phyloP scores from a whole-genome alignment of 1,140 invertebrate species.

The Drosophila ironensis region DNA sequence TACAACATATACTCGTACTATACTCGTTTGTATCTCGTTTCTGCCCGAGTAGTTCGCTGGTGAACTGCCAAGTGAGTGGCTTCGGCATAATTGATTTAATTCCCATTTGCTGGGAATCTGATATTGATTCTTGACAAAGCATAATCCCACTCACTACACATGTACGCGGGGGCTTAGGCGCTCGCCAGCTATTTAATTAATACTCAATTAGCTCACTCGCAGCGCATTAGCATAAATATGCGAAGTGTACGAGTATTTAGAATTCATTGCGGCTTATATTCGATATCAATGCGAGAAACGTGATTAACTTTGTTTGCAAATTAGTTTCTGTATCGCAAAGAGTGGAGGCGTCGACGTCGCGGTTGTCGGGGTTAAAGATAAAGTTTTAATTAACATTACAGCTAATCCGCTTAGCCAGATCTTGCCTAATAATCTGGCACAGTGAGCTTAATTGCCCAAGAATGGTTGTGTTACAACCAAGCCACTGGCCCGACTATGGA shows the following conservation, averaged over 20 bases:
- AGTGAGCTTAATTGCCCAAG: conserved; percentile 42
- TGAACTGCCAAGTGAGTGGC: conserved; percentile 9
- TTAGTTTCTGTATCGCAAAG: conserved; percentile 45
- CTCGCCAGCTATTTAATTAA: conserved; percentile 62
- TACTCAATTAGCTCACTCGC: conserved; percentile 67
- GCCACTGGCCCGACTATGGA: conserved; percentile 1
- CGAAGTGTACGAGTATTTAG: conserved; percentile 46
- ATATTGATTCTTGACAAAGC: conserved; percentile 42
- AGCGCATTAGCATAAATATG: conserved; percentile 65
- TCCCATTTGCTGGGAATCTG: conserved; percentile 15
- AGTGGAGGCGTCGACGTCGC: background rate
- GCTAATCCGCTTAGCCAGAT: conserved; percentile 51
- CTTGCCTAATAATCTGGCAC: conserved; percentile 38
- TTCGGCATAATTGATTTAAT: conserved; percentile 47
- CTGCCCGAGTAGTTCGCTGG: too few relatives aligned
- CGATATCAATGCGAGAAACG: conserved; percentile 58
- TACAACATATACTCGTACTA: background rate
- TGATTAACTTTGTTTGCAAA: conserved; percentile 71
- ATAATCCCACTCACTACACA: conserved; percentile 52
- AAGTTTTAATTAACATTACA: conserved; percentile 78
- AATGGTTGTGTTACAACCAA: conserved; percentile 7
- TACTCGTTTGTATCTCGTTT: too few relatives aligned
- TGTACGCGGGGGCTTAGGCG: conserved; percentile 28
- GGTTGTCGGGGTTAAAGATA: conserved; percentile 12
- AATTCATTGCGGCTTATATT: conserved; percentile 55